Conservation (phyloP, 1,140 invertebrate species). For the Episyrphus balteatus region DNA sequence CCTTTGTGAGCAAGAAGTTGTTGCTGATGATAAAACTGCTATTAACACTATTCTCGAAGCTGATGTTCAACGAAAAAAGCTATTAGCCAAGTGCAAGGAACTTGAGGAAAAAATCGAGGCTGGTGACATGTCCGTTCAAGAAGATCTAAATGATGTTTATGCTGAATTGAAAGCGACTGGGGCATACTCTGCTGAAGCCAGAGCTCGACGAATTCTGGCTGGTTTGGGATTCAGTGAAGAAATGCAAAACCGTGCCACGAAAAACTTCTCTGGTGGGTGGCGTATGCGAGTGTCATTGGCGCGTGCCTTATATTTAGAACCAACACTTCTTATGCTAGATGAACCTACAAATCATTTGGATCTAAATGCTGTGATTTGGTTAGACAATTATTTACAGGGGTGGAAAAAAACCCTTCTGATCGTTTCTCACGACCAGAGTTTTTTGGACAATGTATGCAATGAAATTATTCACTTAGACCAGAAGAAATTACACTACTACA, state of each 20-base stretch:
- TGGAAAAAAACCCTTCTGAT: conserved; percentile 98
- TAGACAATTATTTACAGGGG: conserved; percentile 93
- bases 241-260: conserved; percentile 91
- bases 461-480: conserved; percentile 96
- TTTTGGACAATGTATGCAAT: conserved; percentile 98
- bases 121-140: conserved; percentile 58
- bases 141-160: conserved; percentile 83
- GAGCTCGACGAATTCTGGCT: conserved; percentile 86
- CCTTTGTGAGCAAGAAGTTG: conserved; percentile 97
- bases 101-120: conserved; percentile 58
- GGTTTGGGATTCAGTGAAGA: conserved; percentile 91
- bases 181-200: conserved; percentile 91
- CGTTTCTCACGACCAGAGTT: conserved; percentile 98
- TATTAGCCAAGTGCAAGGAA: conserved; percentile 74
- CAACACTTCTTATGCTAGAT: conserved; percentile 88
- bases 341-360: conserved; percentile 94
- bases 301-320: conserved; percentile 79
- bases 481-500: conserved; percentile 92
- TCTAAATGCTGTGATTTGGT: conserved; percentile 97
- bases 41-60: conserved; percentile 88
- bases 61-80: conserved; percentile 73
- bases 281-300: conserved; percentile 96
- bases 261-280: conserved; percentile 97
- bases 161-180: conserved; percentile 92
- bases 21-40: conserved; percentile 82